Base-by-base conservation (phyloP, 2,888 invertebrate species). In the Fragum sueziense region DNA sequence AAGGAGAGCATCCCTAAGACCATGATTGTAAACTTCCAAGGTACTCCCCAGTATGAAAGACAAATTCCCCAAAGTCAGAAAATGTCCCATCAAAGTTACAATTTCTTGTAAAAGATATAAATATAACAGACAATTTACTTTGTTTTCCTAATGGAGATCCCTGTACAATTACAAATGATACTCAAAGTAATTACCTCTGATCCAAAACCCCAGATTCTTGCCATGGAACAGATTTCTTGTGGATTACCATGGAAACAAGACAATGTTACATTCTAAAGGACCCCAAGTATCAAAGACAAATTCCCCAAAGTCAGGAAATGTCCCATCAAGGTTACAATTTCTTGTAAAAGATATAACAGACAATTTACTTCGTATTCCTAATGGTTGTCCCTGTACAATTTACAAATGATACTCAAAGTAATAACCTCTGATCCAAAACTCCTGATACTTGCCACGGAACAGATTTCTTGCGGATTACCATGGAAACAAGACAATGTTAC, bases 101-200 rank as follows among this genome's bases (percentile, higher is more conserved):
- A 57, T 57, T 22, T 22, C 57, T 57, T 57, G 17, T 29, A 27
- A 2, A 14, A 47, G 52, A 65, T 65, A 41, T n/a, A 37, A 68
- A 67, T 51, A 65, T 52, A 52, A 67, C 52, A 73, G 54, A 65
- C 73, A 73, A 73, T 73, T 73, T 73, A 73, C 65, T 65, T 62
- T 52, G 37, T 37, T 14, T 69, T 65, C 67, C 59, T 61, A 61
- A 25, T 51, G 34, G 59, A 69, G 68, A 69, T 77, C 68, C 69
- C 69, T 69, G 73, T 59, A 52, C 77, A 77, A 77, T 77, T 72
- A 61, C 68, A 77, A 73, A 61, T 57, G 72, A 73, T 51, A 61
- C 59, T 61, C 54, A 69, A 47, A 69, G 68, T 77, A 77, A 77
- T 77, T 69, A 72, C 70, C 69, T 59, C 22, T 17, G 52, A 59